Evolutionary conservation across 2,888 invertebrate genomes (phyloP), one percentile per base, ranked within the genome.

Genomic region (Chironomus tentans): DNA sequence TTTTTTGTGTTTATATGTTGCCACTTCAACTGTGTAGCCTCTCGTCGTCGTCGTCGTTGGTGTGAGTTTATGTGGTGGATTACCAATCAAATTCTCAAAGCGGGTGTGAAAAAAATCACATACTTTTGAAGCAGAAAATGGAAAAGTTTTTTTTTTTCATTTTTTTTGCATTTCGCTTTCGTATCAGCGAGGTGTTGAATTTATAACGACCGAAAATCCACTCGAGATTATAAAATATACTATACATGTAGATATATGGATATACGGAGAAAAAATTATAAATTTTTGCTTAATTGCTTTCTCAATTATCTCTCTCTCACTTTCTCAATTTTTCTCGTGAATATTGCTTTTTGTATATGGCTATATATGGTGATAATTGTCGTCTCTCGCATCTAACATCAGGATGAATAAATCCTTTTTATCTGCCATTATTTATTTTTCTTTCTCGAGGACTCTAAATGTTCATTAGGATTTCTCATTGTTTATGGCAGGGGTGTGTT

Each of bases 81-180:
- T 62, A 62, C 72, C 72, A 72, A 72, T 72, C 72, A 72, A 72
- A 72, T 72, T 72, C 72, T 72, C 62, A 72, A 38, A 62, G 72
- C 72, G 72, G 61, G 72, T 72, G 72, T 72, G 72, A 72, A 72
- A 72, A 65, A 62, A 72, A 72, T 72, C 72, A 72, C 72, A 38
- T 61, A 72, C 38, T 72, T 72, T 61, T 38, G 22, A 13, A 56
- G 48, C 24, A 22, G 10, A 47, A 70, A 70, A 50, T 21, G 24
- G 21, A 24, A 56, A 71, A 71, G 24, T n/a, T 56, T 22, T 6
- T 56, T 38, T 38, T 10, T 38, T 38, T 7, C 6, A 5, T 28
- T 38, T 0, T 2, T 38, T 1, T 2, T 38, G 38, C 38, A 28
- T 28, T 28, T 38, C 38, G 10, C 38, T 38, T 18, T 56, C 15